phyloP scores from a whole-genome alignment of 2,888 invertebrate genomes.

The Apocheima hispidaria region DNA sequence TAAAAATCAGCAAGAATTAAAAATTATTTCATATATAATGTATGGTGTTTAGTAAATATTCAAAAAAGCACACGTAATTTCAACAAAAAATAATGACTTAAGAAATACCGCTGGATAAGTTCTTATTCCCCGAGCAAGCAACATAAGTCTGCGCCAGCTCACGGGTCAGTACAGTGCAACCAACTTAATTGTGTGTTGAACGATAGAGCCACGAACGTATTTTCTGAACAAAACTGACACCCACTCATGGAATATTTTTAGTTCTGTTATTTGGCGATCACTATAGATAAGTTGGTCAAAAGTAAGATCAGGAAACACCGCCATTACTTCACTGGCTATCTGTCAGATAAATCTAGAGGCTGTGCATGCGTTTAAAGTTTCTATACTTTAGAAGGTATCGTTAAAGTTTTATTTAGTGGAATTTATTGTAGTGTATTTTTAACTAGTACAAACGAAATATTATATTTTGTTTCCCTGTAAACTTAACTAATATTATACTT shows the following conservation, averaged over 20 bases:
- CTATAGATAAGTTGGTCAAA: neutral
- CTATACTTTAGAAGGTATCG: neutral
- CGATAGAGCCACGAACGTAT: neutral
- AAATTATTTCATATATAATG: neutral
- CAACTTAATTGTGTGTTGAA: neutral
- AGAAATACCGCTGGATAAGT: constrained; percentile 9
- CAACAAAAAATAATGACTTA: neutral
- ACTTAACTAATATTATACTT: no score
- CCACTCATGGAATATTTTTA: neutral
- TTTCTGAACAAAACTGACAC: neutral
- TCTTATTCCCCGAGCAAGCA: constrained; percentile 28
- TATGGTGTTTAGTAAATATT: neutral
- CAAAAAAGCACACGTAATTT: neutral
- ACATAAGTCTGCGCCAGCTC: constrained; percentile 46
- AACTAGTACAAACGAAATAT: no score
- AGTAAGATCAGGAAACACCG: constrained; percentile 57
- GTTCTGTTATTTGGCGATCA: neutral
- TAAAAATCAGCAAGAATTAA: no score
- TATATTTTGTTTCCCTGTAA: no score
- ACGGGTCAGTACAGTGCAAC: constrained; percentile 15
- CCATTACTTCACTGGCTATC: constrained; percentile 61
- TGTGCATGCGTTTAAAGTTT: constrained; percentile 20
- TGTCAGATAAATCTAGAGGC: constrained; percentile 51
- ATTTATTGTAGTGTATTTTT: no score
- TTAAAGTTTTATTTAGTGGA: neutral